These are phyloP conservation scores for Cataglyphis albicans DNA, from an alignment of 2,888 invertebrate species.

Conservation along the genomic window DNA sequence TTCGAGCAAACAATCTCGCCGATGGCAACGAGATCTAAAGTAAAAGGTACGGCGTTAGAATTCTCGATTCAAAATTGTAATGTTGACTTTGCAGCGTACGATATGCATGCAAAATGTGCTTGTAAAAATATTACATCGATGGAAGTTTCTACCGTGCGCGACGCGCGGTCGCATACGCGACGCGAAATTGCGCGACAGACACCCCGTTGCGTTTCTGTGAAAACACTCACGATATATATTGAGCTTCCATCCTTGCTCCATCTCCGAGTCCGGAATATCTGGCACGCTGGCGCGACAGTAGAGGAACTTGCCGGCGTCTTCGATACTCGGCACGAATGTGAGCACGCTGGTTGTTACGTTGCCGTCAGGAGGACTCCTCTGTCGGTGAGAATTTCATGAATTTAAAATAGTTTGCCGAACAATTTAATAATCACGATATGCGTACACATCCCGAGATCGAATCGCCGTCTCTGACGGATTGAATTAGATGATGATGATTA, in stretches of 20 bases:
- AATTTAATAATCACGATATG: slow-evolving; percentile 57
- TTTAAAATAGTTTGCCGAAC: slow-evolving; percentile 71
- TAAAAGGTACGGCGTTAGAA: slow-evolving; percentile 21
- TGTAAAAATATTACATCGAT: slow-evolving; percentile 48
- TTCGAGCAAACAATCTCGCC: slow-evolving; percentile 26
- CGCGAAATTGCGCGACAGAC: slow-evolving; percentile 26
- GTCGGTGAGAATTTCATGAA: slow-evolving; percentile 75
- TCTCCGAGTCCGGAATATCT: slow-evolving; percentile 90
- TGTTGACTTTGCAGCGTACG: slow-evolving; percentile 30
- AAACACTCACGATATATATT: slow-evolving; percentile 93
- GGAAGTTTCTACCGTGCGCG: slow-evolving; percentile 14
- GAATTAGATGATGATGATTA: slow-evolving; percentile 24
- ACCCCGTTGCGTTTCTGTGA: slow-evolving; percentile 37
- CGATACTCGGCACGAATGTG: slow-evolving; percentile 92
- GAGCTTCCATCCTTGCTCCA: slow-evolving; percentile 93
- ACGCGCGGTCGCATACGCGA: slow-evolving; percentile 9
- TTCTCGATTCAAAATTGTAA: slow-evolving; percentile 39
- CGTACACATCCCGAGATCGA: slow-evolving; percentile 11
- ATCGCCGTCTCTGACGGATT: slow-evolving; percentile 18
- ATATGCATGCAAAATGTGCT: slow-evolving; percentile 30
- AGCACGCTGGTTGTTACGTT: slow-evolving; percentile 93
- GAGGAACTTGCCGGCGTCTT: slow-evolving; percentile 92
- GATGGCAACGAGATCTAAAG: not conserved
- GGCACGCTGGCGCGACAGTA: slow-evolving; percentile 93
- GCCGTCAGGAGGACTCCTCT: slow-evolving; percentile 90